Base-by-base conservation (phyloP, 2,888 invertebrate genomes). In the Eilema depressum region DNA sequence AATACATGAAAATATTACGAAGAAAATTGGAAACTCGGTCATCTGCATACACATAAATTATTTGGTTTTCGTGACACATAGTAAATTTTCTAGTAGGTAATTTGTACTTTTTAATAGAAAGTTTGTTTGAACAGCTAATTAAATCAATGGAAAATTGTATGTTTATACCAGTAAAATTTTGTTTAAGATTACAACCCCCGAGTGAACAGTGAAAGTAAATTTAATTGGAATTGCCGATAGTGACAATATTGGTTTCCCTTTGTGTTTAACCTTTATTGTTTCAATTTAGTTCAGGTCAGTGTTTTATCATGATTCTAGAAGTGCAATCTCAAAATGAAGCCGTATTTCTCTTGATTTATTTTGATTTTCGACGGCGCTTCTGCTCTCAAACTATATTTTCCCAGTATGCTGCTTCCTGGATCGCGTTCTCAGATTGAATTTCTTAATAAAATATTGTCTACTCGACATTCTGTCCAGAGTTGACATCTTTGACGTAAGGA, bases 131-230 rank as follows among this genome's bases (percentile, higher is more conserved):
- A 7, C 75, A 70, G 64, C 67, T 67, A 72, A 64, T 70, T 73
- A 71, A 78, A 76, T 10, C 53, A 53, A 53, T 53, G 53, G 75
- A 82, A 83, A 85, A 86, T 82, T 72, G 76, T n/a, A 10, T 20
- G 74, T 69, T 75, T 77, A 73, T 71, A 70, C 71, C 77, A 81
- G 79, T 82, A 77, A 82, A 83, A 83, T 82, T 83, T 77, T 81
- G 80, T 81, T n/a, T 82, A 85, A 86, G 20, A 53, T 82, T 83
- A 80, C 78, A 76, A 82, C 86, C 85, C 82, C 77, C 76, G 75
- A 78, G 74, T 80, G 73, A 80, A 75, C 71, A 83, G 87, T 86
- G 89, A 89, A 89, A 89, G 89, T 85, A 82, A 86, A 86, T 86
- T 87, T 83, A 84, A 85, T 86, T 87, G 79, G 75, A 78, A 77